These are phyloP conservation scores for Ecliptopera silaceata DNA, from an alignment of 2,888 invertebrate species.

Conservation along the genomic window DNA sequence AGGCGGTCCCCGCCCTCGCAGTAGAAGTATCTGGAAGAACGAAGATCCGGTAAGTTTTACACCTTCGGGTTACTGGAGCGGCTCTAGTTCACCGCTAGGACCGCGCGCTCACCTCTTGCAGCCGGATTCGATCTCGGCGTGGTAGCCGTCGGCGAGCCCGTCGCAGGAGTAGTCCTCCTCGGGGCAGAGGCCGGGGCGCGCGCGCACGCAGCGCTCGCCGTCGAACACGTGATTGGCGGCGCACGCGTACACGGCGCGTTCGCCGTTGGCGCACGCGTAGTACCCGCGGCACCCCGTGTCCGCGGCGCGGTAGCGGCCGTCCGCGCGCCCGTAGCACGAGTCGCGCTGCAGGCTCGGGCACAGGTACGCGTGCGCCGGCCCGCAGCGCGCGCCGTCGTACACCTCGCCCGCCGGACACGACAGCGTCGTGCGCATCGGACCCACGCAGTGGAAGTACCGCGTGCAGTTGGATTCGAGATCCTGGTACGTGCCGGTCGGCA, in stretches of 20 bases:
- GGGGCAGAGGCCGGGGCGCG: conserved; percentile 60
- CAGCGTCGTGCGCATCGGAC: conserved; percentile 63
- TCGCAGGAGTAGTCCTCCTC: conserved; percentile 73
- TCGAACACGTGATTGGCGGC: conserved; percentile 78
- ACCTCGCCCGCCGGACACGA: conserved; percentile 66
- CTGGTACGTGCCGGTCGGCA: conserved; percentile 81
- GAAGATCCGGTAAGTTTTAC: not conserved
- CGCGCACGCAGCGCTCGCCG: conserved; percentile 79
- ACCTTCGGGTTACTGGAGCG: too few relatives aligned
- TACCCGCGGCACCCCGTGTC: conserved; percentile 83
- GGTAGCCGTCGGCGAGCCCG: conserved; percentile 81
- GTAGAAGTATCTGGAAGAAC: conserved; percentile 78
- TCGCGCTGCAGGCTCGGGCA: conserved; percentile 77
- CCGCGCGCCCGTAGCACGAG: conserved; percentile 77
- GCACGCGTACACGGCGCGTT: conserved; percentile 83
- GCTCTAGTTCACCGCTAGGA: too few relatives aligned
- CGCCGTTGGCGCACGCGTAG: conserved; percentile 81
- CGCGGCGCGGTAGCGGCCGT: conserved; percentile 80
- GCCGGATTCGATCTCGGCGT: conserved; percentile 78
- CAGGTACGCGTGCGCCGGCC: conserved; percentile 55
- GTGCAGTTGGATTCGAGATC: conserved; percentile 78
- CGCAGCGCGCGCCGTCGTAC: conserved; percentile 76
- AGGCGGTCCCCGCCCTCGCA: conserved; percentile 82
- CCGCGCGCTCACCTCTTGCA: conserved; percentile 71
- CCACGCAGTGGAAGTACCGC: conserved; percentile 78